These are phyloP conservation scores for Oryzias celebensis DNA, from an alignment of 2,113 vertebrate species.

Conservation along the genomic window DNA sequence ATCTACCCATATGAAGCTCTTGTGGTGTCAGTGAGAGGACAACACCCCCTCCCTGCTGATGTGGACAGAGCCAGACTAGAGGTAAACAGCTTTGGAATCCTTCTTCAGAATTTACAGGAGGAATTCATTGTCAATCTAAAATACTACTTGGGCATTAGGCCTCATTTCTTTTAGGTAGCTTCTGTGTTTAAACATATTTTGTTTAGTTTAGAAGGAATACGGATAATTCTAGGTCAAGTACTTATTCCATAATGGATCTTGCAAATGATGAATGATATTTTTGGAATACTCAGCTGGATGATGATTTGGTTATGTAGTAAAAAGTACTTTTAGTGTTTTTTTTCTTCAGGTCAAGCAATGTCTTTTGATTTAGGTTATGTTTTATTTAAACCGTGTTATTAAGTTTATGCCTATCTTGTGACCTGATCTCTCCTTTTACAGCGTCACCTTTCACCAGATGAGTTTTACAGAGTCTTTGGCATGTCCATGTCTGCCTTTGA, in stretches of 20 bases:
- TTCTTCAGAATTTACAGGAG: background rate
- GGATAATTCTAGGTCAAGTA: no score
- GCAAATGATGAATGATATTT: no score
- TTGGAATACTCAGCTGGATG: no score
- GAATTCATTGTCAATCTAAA: no score
- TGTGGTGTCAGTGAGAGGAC: conserved; percentile 90
- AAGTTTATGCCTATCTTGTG: background rate
- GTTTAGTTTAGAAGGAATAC: no score
- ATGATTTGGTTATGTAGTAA: background rate
- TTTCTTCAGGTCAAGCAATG: background rate
- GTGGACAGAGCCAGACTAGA: conserved; percentile 93
- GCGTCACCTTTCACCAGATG: conserved; percentile 95
- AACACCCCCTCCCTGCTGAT: conserved; percentile 87
- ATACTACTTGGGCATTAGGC: no score
- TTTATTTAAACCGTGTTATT: background rate
- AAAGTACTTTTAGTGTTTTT: background rate
- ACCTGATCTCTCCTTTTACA: conserved; percentile 48
- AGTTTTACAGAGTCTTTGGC: conserved; percentile 93
- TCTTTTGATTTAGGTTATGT: background rate
- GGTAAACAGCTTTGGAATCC: conserved; percentile 67
- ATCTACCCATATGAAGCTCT: conserved; percentile 93
- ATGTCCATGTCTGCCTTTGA: conserved; percentile 94
- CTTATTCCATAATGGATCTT: no score
- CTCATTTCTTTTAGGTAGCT: no score
- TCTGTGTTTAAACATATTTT: no score